phyloP scores from a whole-genome alignment of 2,888 invertebrate species.

The Orthosia gracilis region DNA sequence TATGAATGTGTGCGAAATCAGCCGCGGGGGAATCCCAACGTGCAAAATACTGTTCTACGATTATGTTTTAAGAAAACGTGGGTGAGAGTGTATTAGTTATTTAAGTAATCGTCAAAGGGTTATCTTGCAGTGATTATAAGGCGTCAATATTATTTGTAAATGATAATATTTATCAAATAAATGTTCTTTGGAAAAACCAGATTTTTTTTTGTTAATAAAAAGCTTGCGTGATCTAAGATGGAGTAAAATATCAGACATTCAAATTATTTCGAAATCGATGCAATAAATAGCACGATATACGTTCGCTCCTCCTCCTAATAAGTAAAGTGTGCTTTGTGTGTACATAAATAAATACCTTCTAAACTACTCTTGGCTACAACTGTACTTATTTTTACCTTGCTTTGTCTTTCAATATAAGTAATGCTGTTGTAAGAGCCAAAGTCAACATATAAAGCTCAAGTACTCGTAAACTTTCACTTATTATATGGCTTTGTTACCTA shows the following conservation, averaged over 20 bases:
- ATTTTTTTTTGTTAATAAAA: background rate
- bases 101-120: conserved; percentile 16
- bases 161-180: background rate
- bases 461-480: conserved; percentile 41
- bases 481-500: conserved; percentile 27
- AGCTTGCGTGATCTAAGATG: background rate
- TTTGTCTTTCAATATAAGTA: conserved; percentile 26
- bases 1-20: conserved; percentile 51
- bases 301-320: background rate
- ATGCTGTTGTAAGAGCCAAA: background rate
- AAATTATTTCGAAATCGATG: conserved; percentile 1
- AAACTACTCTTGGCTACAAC: background rate
- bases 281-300: background rate
- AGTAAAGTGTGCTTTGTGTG: background rate
- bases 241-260: too few species aligned
- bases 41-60: conserved; percentile 68
- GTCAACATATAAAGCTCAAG: conserved; percentile 2
- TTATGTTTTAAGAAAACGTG: conserved; percentile 65
- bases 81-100: conserved; percentile 49
- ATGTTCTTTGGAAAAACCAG: conserved; percentile 22
- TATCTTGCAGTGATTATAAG: conserved; percentile 21
- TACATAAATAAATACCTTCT: background rate
- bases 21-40: conserved; percentile 83
- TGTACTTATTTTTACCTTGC: background rate
- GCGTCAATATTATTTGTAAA: conserved; percentile 14